Percentiles rank a stretch among this genome's conserved stretches.
These are phyloP conservation scores for Mesoclemmys tuberculata DNA, from an alignment of 2,113 vertebrate genomes.

Conservation along the genomic window DNA sequence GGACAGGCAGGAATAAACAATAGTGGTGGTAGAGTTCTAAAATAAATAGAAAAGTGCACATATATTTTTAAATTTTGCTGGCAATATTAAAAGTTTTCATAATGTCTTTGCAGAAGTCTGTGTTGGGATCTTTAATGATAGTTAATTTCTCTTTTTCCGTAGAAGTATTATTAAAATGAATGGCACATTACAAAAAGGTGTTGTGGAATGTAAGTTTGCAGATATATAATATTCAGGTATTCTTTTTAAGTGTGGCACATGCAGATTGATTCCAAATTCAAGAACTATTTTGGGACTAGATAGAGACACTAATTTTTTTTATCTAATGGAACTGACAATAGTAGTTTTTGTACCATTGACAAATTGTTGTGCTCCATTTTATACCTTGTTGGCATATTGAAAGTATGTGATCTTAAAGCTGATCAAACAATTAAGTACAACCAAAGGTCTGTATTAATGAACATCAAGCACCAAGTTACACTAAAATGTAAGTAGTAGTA, in stretches of 20 bases:
- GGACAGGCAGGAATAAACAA: not conserved
- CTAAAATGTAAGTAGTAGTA: conserved; percentile 63
- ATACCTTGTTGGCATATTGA: conserved; percentile 70
- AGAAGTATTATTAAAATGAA: conserved; percentile 68
- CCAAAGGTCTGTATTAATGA: conserved; percentile 82
- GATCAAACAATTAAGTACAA: conserved; percentile 71
- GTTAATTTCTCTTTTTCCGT: conserved; percentile 66
- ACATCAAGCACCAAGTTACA: conserved; percentile 71
- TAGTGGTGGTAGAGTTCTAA: conserved; percentile 62
- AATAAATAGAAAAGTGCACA: conserved; percentile 41
- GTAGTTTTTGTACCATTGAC: conserved; percentile 79
- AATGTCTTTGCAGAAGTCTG: conserved; percentile 56
- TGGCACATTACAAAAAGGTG: conserved; percentile 68
- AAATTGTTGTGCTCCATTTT: conserved; percentile 75
- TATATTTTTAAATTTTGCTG: conserved; percentile 70
- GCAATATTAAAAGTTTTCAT: conserved; percentile 72
- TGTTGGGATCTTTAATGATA: conserved; percentile 63
- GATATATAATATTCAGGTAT: conserved; percentile 73
- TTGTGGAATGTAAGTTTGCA: conserved; percentile 76
- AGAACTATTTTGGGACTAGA: conserved; percentile 80
- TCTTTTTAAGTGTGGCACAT: conserved; percentile 78
- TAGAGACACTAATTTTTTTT: conserved; percentile 79
- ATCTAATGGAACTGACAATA: conserved; percentile 68
- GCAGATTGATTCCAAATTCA: conserved; percentile 71
- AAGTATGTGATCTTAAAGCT: conserved; percentile 66